Conservation (phyloP, 2,888 invertebrate species). For the Ectobius pallidus region DNA sequence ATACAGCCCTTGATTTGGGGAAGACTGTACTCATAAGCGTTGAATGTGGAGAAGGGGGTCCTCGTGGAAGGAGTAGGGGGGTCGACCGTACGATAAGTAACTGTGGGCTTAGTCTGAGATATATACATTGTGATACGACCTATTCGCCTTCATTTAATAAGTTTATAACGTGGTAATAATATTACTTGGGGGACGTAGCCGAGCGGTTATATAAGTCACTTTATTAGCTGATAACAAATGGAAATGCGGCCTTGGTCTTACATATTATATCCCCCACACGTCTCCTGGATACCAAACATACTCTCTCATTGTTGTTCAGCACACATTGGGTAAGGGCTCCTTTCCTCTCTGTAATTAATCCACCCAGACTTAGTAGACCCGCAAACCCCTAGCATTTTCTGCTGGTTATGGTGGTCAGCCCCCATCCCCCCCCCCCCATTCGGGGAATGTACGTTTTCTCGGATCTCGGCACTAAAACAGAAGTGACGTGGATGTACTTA, state of each 20-base stretch:
- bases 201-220: slow-evolving; percentile 30
- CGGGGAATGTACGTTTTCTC: not conserved
- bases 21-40: too few relatives aligned
- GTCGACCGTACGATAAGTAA: not conserved
- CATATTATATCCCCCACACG: not conserved
- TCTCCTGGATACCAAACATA: not conserved
- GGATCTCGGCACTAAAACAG: too few relatives aligned
- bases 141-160: slow-evolving; percentile 18
- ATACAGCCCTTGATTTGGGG: too few relatives aligned
- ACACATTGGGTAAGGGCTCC: slow-evolving; percentile 1
- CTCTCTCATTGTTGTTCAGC: not conserved
- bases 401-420: slow-evolving; percentile 14
- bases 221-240: slow-evolving; percentile 40
- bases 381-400: slow-evolving; percentile 29
- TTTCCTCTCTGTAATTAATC: slow-evolving; percentile 37
- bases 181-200: not conserved
- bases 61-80: not conserved
- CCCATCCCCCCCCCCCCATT: not conserved
- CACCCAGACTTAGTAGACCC: slow-evolving; percentile 32
- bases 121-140: not conserved
- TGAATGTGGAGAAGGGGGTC: not conserved
- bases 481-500: not conserved
- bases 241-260: slow-evolving; percentile 36
- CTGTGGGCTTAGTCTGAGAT: not conserved
- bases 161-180: slow-evolving; percentile 21